Evolutionary conservation across 2,113 vertebrate genomes (phyloP), one percentile per base, ranked within the genome.

Genomic region (Columba janthina): DNA sequence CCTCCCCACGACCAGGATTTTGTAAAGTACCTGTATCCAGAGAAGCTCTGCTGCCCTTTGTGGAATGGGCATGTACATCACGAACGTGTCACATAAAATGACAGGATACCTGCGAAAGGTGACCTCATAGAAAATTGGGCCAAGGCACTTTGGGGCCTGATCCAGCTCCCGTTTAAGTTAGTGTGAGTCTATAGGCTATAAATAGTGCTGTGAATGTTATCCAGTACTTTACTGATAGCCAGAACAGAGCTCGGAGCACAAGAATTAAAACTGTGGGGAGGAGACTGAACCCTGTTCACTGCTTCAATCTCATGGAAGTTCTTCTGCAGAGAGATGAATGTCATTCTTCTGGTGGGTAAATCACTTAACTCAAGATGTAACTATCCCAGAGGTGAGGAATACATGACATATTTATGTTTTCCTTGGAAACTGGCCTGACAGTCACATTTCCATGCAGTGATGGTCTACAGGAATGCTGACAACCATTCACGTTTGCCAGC

Each of bases 121-220:
- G 94, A 96, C 94, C 94, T 96, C 94, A 62, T n/a, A 96, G 90
- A 75, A 95, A 95, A 97, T 57, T 96, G 93, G 93, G 85, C 90
- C 93, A 75, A 95, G 96, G 93, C 96, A 97, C 94, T 96, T 90
- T 90, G 96, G 94, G 93, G 92, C 95, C 96, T 97, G 93, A 94
- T 97, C 92, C 96, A 97, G 96, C 92, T 96, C 96, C 88, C 40
- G 2, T 94, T 95, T 94, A 93, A 96, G 90, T 92, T 86, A 72
- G 79, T 46, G 80, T 95, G 90, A 96, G 93, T 90, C 79, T 94
- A 36, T 89, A 88, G 64, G 17, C 92, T 97, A 96, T 93, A 96
- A 96, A 97, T 96, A 94, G 96, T 36, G 70, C 76, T 48, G 76
- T 48, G 57, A 95, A 93, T 96, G 57, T 95, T 94, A 95, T 85